Evolutionary conservation across 2,888 invertebrate species (phyloP).

Genomic region (Branchinecta sandiegonensis): DNA sequence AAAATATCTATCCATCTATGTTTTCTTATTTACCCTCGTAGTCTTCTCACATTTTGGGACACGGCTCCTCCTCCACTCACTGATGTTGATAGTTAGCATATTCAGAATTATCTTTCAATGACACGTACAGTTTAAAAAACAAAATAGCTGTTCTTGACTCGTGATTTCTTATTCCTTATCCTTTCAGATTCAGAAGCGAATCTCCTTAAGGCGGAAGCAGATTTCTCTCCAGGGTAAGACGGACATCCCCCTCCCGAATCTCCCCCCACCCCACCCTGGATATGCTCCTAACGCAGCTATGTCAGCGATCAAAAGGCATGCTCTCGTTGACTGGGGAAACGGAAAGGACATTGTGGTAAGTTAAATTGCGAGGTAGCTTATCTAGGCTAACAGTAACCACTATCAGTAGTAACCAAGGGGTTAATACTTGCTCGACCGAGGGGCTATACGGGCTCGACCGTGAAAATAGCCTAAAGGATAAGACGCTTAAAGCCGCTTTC

Average conservation of each 20-base stretch:
- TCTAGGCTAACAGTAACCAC: no score
- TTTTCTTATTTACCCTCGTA: no score
- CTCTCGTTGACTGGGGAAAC: conserved; percentile 65
- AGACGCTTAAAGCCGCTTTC: no score
- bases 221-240: conserved; percentile 39
- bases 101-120: conserved; percentile 3
- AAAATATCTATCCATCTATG: no score
- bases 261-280: conserved; percentile 55
- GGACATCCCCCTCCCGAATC: conserved; percentile 41
- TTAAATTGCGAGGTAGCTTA: background rate
- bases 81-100: no score
- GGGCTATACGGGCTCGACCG: no score
- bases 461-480: no score
- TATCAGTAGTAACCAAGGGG: no score
- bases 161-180: conserved; percentile 21
- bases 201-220: conserved; percentile 50
- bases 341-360: conserved; percentile 73
- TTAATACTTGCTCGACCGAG: no score
- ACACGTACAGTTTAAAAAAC: conserved; percentile 8
- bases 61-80: no score
- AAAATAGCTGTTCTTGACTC: background rate
- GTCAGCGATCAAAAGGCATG: conserved; percentile 91
- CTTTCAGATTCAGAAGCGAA: conserved; percentile 40
- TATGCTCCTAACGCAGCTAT: conserved; percentile 90
- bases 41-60: no score